Base-by-base conservation (phyloP, 2,888 invertebrate genomes). In the Drosophila gaucha region DNA sequence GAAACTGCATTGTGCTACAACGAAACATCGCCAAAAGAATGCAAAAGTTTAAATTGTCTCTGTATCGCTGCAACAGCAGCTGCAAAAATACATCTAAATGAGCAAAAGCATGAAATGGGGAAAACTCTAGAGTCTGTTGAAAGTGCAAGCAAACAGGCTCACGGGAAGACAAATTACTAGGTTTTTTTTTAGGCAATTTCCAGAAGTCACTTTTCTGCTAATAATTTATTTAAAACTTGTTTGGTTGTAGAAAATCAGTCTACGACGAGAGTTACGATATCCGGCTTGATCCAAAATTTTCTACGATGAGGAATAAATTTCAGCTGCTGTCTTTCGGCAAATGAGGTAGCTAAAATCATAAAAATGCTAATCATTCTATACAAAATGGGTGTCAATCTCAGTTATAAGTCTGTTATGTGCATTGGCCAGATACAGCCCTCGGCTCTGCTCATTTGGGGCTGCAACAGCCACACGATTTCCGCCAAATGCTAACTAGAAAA, bases 391-490 rank as follows among this genome's bases (percentile, higher is more conserved):
- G 14, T 28, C 10, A 14, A 26, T 58, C 39, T 39, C 39, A 60
- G 58, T 33, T 39, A 46, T 16, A 20, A 24, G 10, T 39, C 39
- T 58, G 58, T 33, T 39, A 46, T 16, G 16, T 26, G 10, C 30
- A 26, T 20, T 6, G 63, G 9, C 39, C 63, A 62, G 24, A 12
- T 20, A 24, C 41, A 30, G 36, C 14, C 35, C 33, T 39, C 47
- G 51, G 49, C 30, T 18, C 30, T 39, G 55, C 38, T 35, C 59
- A 57, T 72, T 72, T 74, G 50, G 38, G 44, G 41, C 31, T 28
- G 49, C 58, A 50, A 12, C 55, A 65, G 65, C 73, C 85, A 66
- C 74, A 76, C 76, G 76, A 82, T 77, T 82, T 82, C 83, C 80
- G 83, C 74, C 56, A 54, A 75, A 71, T 68, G 58, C 36, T 64